These are phyloP conservation scores for Hydractinia echinata DNA, from an alignment of 30 jellyfish, hydroid and myxozoan genomes.

Conservation along the genomic window DNA sequence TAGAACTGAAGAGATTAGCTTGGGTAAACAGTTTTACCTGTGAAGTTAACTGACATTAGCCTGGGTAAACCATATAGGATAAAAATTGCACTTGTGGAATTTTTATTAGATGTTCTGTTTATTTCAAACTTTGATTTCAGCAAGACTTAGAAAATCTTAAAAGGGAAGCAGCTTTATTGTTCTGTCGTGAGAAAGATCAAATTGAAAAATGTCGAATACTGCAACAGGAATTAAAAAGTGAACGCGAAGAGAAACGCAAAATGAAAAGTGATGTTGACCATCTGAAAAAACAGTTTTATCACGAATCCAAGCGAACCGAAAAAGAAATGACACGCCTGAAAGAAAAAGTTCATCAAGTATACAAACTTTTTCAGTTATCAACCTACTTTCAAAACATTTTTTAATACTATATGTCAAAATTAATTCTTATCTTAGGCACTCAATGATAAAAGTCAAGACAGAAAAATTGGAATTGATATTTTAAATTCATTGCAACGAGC, in stretches of 20 bases:
- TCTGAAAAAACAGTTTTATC: conserved; percentile 72
- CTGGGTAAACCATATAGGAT: background rate
- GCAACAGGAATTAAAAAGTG: conserved; percentile 73
- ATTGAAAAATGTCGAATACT: conserved; percentile 44
- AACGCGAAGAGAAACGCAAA: conserved; percentile 75
- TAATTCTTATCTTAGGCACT: conserved; percentile 33
- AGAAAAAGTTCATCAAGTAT: conserved; percentile 87
- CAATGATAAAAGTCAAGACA: conserved; percentile 66
- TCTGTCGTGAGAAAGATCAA: conserved; percentile 65
- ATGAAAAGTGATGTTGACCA: conserved; percentile 89
- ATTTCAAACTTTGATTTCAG: conserved; percentile 17
- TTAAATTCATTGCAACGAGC: conserved; percentile 61
- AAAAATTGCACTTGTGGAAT: background rate
- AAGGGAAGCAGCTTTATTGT: conserved; percentile 68
- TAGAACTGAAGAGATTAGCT: no score
- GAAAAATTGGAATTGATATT: conserved; percentile 60
- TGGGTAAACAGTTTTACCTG: no score
- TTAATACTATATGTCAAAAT: background rate
- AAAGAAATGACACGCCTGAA: conserved; percentile 71
- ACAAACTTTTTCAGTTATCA: background rate
- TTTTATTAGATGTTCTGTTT: background rate
- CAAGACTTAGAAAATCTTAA: conserved; percentile 65
- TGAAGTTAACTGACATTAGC: no score
- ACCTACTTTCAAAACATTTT: background rate
- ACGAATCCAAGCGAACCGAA: conserved; percentile 88